Base-by-base conservation (phyloP, 2,113 vertebrate genomes). In the Epinephelus fuscoguttatus region DNA sequence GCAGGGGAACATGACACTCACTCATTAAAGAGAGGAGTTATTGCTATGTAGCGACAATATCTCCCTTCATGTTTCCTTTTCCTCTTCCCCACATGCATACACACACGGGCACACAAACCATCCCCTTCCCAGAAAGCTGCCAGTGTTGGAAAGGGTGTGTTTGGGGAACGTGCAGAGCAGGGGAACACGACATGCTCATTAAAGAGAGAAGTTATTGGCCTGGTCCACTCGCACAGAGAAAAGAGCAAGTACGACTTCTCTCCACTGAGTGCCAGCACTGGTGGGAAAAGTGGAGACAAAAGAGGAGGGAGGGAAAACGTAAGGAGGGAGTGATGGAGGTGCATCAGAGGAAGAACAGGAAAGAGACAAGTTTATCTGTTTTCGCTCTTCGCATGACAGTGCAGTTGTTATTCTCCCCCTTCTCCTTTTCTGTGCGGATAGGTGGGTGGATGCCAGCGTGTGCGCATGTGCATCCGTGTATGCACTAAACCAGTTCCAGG, bases 181-280 rank as follows among this genome's bases (percentile, higher is more conserved):
- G 59, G 67, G 78, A 92, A 85, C 78, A 80, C 30, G 49, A 67
- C 80, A 88, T 80, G 73, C 86, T 93, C 89, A 89, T 92, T 92
- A 92, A 90, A 86, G 78, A 83, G 79, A 83, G 86, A 85, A 90
- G 78, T 90, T 90, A 89, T 80, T 80, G 80, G 84, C 70, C 74
- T 60, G 57, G 63, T 84, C 79, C 71, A 68, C 70, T 86, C 78
- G 52, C 53, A 81, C 62, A 77, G 40, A 85, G 52, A 79, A 87
- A 84, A 88, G 60, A 52, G 75, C 25, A 3, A 59, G 84, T 76
- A 77, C n/a, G 71, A 37, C 63, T 75, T 80, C 56, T 67, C 77
- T 72, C 68, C 14, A 6, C 77, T 66, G 77, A 84, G 78, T 70
- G 80, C 64, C 83, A 81, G 53, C 59, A 74, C 63, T 72, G 70